Base-by-base conservation (phyloP, 2,797 vertebrate genomes). In the Anguilla anguilla region DNA sequence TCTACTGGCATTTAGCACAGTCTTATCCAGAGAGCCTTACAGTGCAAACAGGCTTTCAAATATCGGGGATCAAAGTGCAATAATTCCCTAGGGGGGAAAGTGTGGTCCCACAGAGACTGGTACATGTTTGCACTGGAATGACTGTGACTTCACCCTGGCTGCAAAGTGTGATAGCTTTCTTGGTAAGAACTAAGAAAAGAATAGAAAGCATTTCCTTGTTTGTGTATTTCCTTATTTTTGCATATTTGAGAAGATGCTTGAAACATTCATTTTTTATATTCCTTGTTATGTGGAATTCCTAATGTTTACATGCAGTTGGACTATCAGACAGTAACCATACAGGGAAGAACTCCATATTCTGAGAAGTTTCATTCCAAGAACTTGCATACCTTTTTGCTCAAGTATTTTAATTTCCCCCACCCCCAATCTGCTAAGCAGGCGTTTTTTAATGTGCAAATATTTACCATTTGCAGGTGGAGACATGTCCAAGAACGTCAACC, bases 401-500 rank as follows among this genome's bases (percentile, higher is more conserved):
- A 74, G 72, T 31, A 43, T 55, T 57, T 31, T n/a, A 28, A 31
- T 84, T 59, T 61, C 22, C 13, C 28, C 17, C 2, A 35, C 22
- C 28, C 17, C 35, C 35, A 39, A 4, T 84, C 35, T 79, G 74
- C 17, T 79, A 19, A 17, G 39, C 19, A 25, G 46, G 3, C 83
- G 15, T 35, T 84, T 84, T 55, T 9, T 59, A n/a, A 28, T 55
- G n/a, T 17, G 57, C 6, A 51, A 39, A n/a, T 86, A 31, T 89
- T 86, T 86, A 15, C 92, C 61, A 39, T 91, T 92, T 91, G 3
- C 93, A 98, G 98, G 98, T 13, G 98, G 98, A 86, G 98, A 99
- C 94, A 99, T 99, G 98, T 99, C 98, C 22, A 99, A 99, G 95
- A 99, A 99, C 69, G 98, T 99, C 90, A 99, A 99, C 92, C 98